Evolutionary conservation across 2,113 vertebrate genomes (phyloP).

Genomic region (Ifrita kowaldi): DNA sequence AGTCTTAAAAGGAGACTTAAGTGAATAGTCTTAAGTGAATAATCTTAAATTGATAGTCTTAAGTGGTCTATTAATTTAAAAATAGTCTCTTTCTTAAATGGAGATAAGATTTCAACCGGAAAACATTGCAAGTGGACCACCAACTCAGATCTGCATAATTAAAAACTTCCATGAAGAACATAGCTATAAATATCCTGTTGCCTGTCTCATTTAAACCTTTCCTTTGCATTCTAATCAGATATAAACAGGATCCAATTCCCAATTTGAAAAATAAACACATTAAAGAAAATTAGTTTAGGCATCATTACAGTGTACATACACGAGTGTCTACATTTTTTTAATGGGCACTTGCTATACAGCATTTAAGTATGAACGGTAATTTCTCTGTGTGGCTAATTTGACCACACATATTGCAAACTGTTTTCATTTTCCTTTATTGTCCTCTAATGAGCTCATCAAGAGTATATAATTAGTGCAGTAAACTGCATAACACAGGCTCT

Average conservation of each 20-base stretch:
- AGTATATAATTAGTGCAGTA: constrained; percentile 38
- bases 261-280: constrained; percentile 55
- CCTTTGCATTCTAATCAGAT: constrained; percentile 13
- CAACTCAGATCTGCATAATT: background rate
- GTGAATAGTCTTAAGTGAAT: background rate
- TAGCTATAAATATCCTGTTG: background rate
- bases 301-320: constrained; percentile 35
- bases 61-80: background rate
- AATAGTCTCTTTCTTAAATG: background rate
- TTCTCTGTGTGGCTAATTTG: constrained; percentile 50
- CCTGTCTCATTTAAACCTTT: background rate
- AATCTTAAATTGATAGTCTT: background rate
- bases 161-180: background rate
- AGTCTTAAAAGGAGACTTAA: background rate
- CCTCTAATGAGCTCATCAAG: constrained; percentile 61
- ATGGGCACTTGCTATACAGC: constrained; percentile 12
- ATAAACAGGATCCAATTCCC: constrained; percentile 10
- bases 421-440: constrained; percentile 66
- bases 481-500: constrained; percentile 25
- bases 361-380: constrained; percentile 42
- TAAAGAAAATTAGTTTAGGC: constrained; percentile 42
- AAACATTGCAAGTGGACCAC: background rate
- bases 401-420: constrained; percentile 63
- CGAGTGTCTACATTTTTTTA: background rate
- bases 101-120: background rate